Evolutionary conservation across 2,113 vertebrate genomes (phyloP).

Genomic region (Emydocephalus ijimae): DNA sequence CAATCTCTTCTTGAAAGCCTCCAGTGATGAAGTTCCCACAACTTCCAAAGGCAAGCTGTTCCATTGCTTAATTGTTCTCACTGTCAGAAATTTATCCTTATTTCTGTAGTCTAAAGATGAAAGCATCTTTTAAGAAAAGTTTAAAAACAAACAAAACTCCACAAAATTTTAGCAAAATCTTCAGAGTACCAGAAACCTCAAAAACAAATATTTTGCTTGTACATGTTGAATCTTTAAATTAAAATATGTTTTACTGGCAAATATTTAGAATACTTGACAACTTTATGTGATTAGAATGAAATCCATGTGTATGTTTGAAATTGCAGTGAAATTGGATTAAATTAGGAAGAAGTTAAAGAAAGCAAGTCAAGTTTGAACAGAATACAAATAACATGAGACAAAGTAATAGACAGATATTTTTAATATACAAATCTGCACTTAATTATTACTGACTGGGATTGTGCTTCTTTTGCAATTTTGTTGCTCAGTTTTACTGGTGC

Average conservation of each 20-base stretch:
- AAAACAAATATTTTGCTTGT: not conserved
- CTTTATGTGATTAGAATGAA: not conserved
- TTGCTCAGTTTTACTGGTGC: not conserved
- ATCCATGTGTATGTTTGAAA: not conserved
- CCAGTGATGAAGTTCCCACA: no score
- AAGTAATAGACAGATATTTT: not conserved
- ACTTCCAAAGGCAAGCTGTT: no score
- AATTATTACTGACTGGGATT: not conserved
- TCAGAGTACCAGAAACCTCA: not conserved
- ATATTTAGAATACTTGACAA: not conserved
- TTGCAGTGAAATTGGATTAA: not conserved
- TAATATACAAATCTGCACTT: not conserved
- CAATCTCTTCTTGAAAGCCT: no score
- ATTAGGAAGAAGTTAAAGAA: not conserved
- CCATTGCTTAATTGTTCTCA: no score
- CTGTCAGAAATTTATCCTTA: no score
- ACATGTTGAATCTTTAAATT: not conserved
- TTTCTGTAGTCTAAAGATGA: not conserved
- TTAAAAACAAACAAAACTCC: not conserved
- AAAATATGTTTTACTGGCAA: not conserved
- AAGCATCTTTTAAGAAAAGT: not conserved
- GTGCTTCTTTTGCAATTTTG: not conserved
- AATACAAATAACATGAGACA: not conserved
- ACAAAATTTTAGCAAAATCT: not conserved
- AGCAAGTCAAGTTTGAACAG: not conserved